Evolutionary conservation across 2,888 invertebrate species (phyloP).

Genomic region (Pheosia tremula): DNA sequence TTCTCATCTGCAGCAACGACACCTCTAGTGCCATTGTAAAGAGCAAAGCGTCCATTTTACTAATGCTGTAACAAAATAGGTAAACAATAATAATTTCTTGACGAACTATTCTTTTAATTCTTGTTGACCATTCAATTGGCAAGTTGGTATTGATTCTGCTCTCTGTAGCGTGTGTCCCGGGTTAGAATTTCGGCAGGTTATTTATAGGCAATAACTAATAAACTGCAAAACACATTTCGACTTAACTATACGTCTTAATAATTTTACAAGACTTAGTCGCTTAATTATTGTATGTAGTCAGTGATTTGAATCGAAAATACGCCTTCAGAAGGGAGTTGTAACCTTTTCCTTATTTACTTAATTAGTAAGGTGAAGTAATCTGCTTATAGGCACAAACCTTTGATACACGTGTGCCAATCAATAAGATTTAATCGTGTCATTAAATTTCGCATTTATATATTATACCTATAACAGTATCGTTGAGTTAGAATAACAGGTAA

Average conservation of each 20-base stretch:
- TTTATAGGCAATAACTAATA: no score
- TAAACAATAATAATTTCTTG: neutral
- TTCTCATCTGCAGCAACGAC: slow-evolving; percentile 64
- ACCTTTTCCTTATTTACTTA: neutral
- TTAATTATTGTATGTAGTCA: no score
- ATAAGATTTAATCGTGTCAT: no score
- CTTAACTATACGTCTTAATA: no score
- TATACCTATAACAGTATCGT: no score
- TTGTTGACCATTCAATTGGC: neutral
- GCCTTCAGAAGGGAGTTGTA: neutral
- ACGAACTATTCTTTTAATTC: neutral
- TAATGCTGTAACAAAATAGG: slow-evolving; percentile 41
- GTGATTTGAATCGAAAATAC: neutral
- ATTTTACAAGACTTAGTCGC: no score
- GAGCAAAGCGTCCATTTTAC: slow-evolving; percentile 66
- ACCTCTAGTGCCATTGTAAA: slow-evolving; percentile 71
- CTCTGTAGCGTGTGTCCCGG: no score
- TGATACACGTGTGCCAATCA: neutral
- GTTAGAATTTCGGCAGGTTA: no score
- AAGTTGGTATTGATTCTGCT: no score
- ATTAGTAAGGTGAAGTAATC: neutral
- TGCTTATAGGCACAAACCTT: neutral
- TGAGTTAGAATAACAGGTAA: no score
- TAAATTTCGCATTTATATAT: neutral
- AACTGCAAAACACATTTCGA: no score